Evolutionary conservation across 1,140 invertebrate species (phyloP).

Genomic region (Mycetomoellerius zeteki): DNA sequence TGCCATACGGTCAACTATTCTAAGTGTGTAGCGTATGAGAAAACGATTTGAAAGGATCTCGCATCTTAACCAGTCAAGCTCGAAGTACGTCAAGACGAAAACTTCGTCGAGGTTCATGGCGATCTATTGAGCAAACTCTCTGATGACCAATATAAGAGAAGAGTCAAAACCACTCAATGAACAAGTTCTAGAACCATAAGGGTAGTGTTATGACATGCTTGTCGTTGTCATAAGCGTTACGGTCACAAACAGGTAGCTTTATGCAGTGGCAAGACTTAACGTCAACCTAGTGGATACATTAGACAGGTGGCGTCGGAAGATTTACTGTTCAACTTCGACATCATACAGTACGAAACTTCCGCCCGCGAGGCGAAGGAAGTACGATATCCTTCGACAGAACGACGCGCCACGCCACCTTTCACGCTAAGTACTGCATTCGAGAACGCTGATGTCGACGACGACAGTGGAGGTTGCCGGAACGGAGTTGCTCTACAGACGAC

Average conservation of each 20-base stretch:
- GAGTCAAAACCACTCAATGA: neutral
- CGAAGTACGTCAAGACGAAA: slow-evolving; percentile 67
- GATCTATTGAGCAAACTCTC: slow-evolving; percentile 12
- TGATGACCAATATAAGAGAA: slow-evolving; percentile 30
- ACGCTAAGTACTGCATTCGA: slow-evolving; percentile 31
- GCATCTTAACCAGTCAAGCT: slow-evolving; percentile 64
- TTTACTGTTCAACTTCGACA: slow-evolving; percentile 50
- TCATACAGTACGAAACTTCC: slow-evolving; percentile 24
- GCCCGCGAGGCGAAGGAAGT: slow-evolving; percentile 18
- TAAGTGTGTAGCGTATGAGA: neutral
- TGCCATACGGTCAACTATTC: slow-evolving; percentile 22
- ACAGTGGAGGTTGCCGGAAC: neutral
- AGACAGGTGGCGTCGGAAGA: slow-evolving; percentile 23
- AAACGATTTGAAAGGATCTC: slow-evolving; percentile 48
- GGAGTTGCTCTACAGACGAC: slow-evolving; percentile 13
- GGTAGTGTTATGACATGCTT: neutral
- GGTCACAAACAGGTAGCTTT: slow-evolving; percentile 29
- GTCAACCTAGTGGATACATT: slow-evolving; percentile 29
- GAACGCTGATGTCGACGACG: slow-evolving; percentile 31
- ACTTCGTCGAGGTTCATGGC: slow-evolving; percentile 68
- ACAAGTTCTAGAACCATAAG: neutral
- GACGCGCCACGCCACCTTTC: slow-evolving; percentile 4
- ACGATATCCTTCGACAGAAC: slow-evolving; percentile 37
- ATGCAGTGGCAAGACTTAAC: slow-evolving; percentile 29
- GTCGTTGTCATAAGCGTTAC: slow-evolving; percentile 15